Conservation (phyloP, 2,888 invertebrate species). For the Dynastes tityus region DNA sequence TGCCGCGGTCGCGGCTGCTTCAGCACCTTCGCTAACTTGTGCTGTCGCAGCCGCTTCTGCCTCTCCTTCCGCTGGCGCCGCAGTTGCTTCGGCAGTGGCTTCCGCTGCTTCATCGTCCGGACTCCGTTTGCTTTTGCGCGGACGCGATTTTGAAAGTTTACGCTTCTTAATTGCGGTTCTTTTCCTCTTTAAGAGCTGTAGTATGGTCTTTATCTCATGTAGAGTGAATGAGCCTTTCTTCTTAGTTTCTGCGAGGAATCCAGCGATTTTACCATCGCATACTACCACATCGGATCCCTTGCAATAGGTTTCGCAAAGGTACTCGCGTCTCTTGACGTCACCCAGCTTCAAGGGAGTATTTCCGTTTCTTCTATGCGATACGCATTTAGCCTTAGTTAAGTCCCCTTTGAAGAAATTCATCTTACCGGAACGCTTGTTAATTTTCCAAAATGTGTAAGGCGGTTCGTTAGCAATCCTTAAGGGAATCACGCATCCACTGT, state of each 20-base stretch:
- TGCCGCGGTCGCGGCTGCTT: no score
- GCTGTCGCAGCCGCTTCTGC: no score
- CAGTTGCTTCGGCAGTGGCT: not conserved
- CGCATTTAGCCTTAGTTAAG: not conserved
- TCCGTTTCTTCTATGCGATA: not conserved
- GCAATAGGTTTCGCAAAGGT: not conserved
- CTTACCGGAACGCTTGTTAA: not conserved
- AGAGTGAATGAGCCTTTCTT: not conserved
- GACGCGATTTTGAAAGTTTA: no score
- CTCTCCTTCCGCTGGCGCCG: not conserved
- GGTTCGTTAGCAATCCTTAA: not conserved
- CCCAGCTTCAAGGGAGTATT: not conserved
- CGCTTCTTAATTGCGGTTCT: no score
- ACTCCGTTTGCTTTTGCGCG: not conserved
- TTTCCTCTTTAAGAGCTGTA: not conserved
- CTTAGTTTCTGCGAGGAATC: not conserved
- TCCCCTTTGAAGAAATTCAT: not conserved
- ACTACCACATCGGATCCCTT: not conserved
- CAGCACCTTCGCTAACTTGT: no score
- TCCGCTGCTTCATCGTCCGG: not conserved
- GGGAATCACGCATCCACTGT: not conserved
- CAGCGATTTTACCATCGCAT: conserved; percentile 7
- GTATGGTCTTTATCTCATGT: not conserved
- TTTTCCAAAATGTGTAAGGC: conserved; percentile 1
- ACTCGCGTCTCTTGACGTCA: not conserved